A percentile compares a stretch with the other conserved stretches of the same genome.
These are phyloP conservation scores for Teleogryllus oceanicus DNA, from an alignment of 2,888 invertebrate species.

Conservation along the genomic window DNA sequence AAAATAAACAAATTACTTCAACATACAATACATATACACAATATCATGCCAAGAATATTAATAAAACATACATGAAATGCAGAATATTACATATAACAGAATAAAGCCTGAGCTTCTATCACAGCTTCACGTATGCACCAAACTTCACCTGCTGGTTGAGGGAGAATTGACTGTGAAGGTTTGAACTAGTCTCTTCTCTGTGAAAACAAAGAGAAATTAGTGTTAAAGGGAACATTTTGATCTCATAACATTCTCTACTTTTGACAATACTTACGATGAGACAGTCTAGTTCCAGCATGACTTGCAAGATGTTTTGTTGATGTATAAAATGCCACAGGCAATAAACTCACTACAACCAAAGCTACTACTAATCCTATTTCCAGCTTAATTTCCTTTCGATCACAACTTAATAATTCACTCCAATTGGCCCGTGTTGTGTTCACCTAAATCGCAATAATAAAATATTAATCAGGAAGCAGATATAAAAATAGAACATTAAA, in stretches of 20 bases:
- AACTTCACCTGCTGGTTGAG: conserved; percentile 22
- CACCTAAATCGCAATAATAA: conserved; percentile 53
- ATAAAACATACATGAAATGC: too few relatives aligned
- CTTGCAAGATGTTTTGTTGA: conserved; percentile 41
- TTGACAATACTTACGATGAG: conserved; percentile 44
- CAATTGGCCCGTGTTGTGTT: conserved; percentile 61
- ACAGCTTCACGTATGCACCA: too few relatives aligned
- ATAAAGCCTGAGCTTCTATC: too few relatives aligned
- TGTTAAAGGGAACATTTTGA: not conserved
- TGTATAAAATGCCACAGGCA: conserved; percentile 59
- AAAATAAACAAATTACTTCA: too few relatives aligned
- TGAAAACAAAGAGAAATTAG: conserved; percentile 37
- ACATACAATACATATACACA: too few relatives aligned
- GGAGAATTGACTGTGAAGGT: conserved; percentile 40
- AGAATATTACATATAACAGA: too few relatives aligned
- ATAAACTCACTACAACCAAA: conserved; percentile 51
- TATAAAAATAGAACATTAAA: conserved; percentile 24
- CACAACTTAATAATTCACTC: conserved; percentile 59
- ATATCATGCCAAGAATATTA: too few relatives aligned
- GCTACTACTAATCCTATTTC: conserved; percentile 57
- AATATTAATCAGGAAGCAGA: not conserved
- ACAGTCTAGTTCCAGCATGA: conserved; percentile 38
- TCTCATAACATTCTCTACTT: not conserved
- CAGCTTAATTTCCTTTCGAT: conserved; percentile 54
- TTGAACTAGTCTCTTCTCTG: conserved; percentile 47